Conservation (phyloP, 2,888 invertebrate genomes). For the Zele albiditarsus region DNA sequence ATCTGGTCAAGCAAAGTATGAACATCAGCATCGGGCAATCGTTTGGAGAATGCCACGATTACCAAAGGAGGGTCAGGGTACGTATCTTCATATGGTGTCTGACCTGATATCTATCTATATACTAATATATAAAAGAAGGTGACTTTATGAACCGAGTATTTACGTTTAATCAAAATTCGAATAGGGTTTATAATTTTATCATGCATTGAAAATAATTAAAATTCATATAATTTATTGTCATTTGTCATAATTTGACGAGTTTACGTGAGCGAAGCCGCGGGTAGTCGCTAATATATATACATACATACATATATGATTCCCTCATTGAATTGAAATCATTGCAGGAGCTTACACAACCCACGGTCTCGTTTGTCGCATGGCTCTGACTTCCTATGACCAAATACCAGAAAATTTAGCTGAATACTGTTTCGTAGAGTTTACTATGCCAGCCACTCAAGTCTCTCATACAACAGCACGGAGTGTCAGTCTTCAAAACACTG, state of each 20-base stretch:
- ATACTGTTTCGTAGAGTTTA: constrained; percentile 94
- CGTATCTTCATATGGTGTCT: constrained; percentile 23
- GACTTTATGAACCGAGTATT: no score
- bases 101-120: no score
- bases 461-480: constrained; percentile 97
- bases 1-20: constrained; percentile 98
- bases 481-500: constrained; percentile 90
- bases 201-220: no score
- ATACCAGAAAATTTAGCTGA: constrained; percentile 94
- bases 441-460: constrained; percentile 97
- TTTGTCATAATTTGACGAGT: no score
- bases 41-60: constrained; percentile 98
- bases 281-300: no score
- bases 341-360: constrained; percentile 98
- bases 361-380: constrained; percentile 94
- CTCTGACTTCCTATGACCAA: constrained; percentile 97
- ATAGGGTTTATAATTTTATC: no score
- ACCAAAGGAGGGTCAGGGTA: constrained; percentile 99
- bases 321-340: constrained; percentile 48
- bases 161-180: no score
- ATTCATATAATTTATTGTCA: no score
- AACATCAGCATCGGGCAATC: constrained; percentile 96
- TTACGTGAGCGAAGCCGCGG: no score
- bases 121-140: no score
- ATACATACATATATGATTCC: background rate